Evolutionary conservation across 2,888 invertebrate species (phyloP).

Genomic region (Drosophila quasianomalipes): DNA sequence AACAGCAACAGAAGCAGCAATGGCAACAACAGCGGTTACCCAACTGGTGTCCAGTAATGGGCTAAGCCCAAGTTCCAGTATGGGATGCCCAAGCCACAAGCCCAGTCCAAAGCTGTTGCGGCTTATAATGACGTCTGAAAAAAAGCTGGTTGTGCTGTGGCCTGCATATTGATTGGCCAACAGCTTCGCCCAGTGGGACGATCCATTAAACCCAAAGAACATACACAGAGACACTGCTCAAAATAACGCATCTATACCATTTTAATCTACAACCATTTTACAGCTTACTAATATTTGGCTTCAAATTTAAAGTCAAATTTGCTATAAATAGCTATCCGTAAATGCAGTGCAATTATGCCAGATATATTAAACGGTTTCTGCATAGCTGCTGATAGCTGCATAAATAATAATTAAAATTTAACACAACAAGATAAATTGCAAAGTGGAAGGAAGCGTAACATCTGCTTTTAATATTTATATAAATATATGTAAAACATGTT

Average conservation of each 20-base stretch:
- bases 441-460: neutral
- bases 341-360: neutral
- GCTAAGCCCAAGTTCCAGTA: constrained; percentile 66
- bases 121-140: constrained; percentile 64
- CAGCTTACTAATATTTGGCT: neutral
- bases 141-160: constrained; percentile 39
- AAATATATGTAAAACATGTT: neutral
- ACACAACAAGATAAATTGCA: neutral
- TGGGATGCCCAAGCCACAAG: constrained; percentile 38
- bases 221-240: constrained; percentile 27
- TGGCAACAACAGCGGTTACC: constrained; percentile 45
- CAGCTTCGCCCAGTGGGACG: constrained; percentile 28
- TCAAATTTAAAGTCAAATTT: neutral
- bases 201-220: constrained; percentile 49
- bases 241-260: constrained; percentile 22
- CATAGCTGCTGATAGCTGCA: neutral
- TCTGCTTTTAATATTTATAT: neutral
- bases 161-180: constrained; percentile 69
- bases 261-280: neutral
- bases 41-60: constrained; percentile 78
- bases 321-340: neutral
- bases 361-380: neutral
- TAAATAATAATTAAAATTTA: neutral
- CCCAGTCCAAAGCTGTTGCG: constrained; percentile 52
- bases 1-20: constrained; percentile 22